Evolutionary conservation across 2,888 invertebrate genomes (phyloP).

Genomic region (Watsonalla binaria): DNA sequence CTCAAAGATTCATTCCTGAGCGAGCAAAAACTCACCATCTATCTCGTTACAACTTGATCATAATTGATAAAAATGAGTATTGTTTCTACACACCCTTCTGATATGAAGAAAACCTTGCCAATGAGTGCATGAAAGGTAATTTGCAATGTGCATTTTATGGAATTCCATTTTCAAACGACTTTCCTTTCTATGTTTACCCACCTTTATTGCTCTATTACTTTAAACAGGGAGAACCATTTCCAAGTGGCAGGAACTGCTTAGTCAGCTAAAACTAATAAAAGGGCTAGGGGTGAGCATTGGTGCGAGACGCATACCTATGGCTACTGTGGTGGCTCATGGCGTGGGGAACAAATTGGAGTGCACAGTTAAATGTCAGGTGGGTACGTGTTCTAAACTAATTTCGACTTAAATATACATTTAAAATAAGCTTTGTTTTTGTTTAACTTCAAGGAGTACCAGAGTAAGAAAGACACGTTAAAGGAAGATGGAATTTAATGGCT

Average conservation of each 20-base stretch:
- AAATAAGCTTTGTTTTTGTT: too few relatives aligned
- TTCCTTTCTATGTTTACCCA: background rate
- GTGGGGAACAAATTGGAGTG: constrained; percentile 19
- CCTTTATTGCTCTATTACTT: constrained; percentile 1
- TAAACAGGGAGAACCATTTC: background rate
- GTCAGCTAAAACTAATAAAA: constrained; percentile 67
- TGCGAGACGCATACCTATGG: constrained; percentile 34
- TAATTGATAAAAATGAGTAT: too few relatives aligned
- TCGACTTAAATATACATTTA: too few relatives aligned
- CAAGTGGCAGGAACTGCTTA: constrained; percentile 40
- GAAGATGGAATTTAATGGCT: too few relatives aligned
- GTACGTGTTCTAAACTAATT: background rate
- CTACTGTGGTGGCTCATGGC: constrained; percentile 14
- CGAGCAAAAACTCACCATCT: too few relatives aligned
- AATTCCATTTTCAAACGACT: background rate
- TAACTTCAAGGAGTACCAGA: too few relatives aligned
- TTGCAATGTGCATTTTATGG: background rate
- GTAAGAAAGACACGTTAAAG: too few relatives aligned
- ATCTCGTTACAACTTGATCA: too few relatives aligned
- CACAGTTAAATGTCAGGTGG: constrained; percentile 21
- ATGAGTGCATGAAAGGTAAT: background rate
- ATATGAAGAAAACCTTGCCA: too few relatives aligned
- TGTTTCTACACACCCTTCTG: too few relatives aligned
- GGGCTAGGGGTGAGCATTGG: constrained; percentile 44
- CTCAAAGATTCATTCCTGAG: too few relatives aligned